Evolutionary conservation across 1,140 invertebrate genomes (phyloP).

Genomic region (Trachymyrmex septentrionalis): DNA sequence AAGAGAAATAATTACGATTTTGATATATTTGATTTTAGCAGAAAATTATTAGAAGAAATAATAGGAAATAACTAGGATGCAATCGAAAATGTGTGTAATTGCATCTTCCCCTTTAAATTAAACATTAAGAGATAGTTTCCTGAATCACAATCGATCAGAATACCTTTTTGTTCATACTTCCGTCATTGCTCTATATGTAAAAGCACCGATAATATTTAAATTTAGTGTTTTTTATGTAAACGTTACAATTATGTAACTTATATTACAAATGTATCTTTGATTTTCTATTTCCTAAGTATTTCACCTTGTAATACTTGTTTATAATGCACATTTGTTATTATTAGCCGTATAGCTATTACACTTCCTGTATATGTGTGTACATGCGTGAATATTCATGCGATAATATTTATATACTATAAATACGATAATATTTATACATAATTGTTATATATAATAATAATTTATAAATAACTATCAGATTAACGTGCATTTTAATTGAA

Average conservation of each 20-base stretch:
- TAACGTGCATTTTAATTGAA: no score
- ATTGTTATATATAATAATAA: constrained; percentile 8
- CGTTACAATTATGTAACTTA: constrained; percentile 14
- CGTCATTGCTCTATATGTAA: background rate
- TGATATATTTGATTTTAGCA: no score
- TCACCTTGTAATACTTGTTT: constrained; percentile 43
- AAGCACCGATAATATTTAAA: background rate
- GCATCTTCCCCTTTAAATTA: background rate
- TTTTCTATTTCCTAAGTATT: constrained; percentile 33
- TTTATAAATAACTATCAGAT: background rate
- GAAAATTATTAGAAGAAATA: no score
- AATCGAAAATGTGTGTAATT: background rate
- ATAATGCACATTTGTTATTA: background rate
- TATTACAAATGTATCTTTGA: constrained; percentile 40
- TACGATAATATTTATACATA: background rate
- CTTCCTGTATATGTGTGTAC: constrained; percentile 6
- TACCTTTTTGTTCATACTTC: background rate
- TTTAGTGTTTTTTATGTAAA: background rate
- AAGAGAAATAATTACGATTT: no score
- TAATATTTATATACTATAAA: no score
- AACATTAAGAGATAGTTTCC: background rate
- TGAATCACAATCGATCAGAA: no score
- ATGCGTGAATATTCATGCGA: no score
- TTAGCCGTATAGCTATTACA: constrained; percentile 5
- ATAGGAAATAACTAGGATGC: no score